Base-by-base conservation (phyloP, 1,140 invertebrate species). In the Zaprionus camerounensis region DNA sequence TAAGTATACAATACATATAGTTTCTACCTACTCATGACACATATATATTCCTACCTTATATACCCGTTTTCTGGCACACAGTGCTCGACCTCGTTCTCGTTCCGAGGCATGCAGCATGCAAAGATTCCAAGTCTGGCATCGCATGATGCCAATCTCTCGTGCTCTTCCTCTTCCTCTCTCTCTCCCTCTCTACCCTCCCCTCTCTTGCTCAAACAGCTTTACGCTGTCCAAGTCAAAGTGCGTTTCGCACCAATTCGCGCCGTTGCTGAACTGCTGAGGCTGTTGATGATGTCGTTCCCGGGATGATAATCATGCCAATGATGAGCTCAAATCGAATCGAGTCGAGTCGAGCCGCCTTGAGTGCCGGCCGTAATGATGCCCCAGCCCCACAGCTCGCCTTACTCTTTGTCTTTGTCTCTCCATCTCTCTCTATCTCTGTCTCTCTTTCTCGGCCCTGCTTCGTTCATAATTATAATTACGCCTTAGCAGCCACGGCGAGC, bases 381-480 rank as follows among this genome's bases (percentile, higher is more conserved):
- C 20, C 11, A n/a, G 38, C 38, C 15, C 38, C 74, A 67, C 69
- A 61, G 59, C 66, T 82, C 82, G 1, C 26, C 26, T 28, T 6
- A 71, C 82, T 86, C 82, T 53, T 13, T 38, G 22, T 31, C 72
- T 36, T 12, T 49, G n/a, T 41, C 53, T n/a, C n/a, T 46, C 66
- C 5, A 28, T 75, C 51, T 67, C 26, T 57, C 34, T 65, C 31
- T 26, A 17, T 7, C 59, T 44, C 2, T 31, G n/a, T 20, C 4
- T 41, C 22, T 51, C 38, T 46, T 17, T 51, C 17, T 63, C 75
- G 58, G 36, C 36, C 58, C 41, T n/a, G 69, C 58, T 62, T 85
- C 85, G 71, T 86, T 90, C 85, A 88, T 90, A 90, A 90, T 88
- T 90, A 90, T 90, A 88, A 90, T 88, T 90, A 90, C 77, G 73